Base-by-base conservation (phyloP, 1,140 invertebrate species). In the Galleria mellonella region DNA sequence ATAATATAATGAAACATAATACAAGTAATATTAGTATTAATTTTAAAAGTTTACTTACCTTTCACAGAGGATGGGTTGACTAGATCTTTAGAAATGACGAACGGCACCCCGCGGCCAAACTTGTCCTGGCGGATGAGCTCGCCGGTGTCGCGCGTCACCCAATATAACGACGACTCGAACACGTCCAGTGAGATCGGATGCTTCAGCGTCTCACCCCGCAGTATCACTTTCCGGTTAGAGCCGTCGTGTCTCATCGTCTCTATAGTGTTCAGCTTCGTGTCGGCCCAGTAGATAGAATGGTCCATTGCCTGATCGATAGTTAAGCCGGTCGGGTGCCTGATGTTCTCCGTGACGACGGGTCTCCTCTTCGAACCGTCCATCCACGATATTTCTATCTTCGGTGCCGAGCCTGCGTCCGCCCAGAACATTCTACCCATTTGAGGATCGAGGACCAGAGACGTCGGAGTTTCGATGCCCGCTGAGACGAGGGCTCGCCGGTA, bases 201-300 rank as follows among this genome's bases (percentile, higher is more conserved):
- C 48, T 90, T 90, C 23, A 96, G 68, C 15, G 87, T 84, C 32
- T 93, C 93, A 33, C 93, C 93, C 59, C 89, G 90, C 5, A 96
- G 61, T 8, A 97, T 90, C 4, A 91, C 87, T 48, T 91, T 92
- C 30, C 96, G 86, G 45, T 93, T 92, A 0, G 88, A 89, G 0
- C 97, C 97, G 78, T 98, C 96, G 33, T 90, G 90, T 42, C 91
- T 90, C 85, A 98, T 94, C 9, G 92, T 92, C 71, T 99, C 97
- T 47, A 99, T 98, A 0, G 91, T 93, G 56, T 98, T 97, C 3
- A 97, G 81, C 73, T 99, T 99, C 0, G 93, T 93, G 76, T 99
- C 98, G 0, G 94, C 95, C 97, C 97, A 99, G 75, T 96, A 99
- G 1, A 99, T 86, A 0, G 93, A 88, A 64, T 97, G 94, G 45